Evolutionary conservation across 2,797 vertebrate species (phyloP).

Genomic region (Hipposideros larvatus): DNA sequence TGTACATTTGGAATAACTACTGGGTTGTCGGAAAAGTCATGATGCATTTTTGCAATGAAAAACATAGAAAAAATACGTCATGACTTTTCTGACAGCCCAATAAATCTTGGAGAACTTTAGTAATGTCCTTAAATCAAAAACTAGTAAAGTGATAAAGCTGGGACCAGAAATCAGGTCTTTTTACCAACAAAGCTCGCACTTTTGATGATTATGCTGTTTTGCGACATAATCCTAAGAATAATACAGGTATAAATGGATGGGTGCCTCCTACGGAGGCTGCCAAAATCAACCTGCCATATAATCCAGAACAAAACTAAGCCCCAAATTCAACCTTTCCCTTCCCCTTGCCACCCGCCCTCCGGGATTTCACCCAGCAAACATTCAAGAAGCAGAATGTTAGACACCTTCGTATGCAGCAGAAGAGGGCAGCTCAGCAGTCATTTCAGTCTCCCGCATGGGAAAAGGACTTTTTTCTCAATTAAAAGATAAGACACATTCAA

Average conservation of each 20-base stretch:
- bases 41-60: too few species aligned
- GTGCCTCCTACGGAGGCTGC: neutral
- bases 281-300: conserved; percentile 28
- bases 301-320: conserved; percentile 57
- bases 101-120: neutral
- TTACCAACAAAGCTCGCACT: neutral
- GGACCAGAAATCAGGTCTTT: neutral
- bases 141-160: neutral
- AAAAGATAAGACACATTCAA: conserved; percentile 89
- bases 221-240: conserved; percentile 39
- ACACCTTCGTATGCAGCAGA: conserved; percentile 64
- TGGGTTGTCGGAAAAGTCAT: too few species aligned
- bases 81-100: too few species aligned
- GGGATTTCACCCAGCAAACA: conserved; percentile 2
- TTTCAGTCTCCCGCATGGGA: conserved; percentile 66
- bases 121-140: neutral
- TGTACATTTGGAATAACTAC: neutral
- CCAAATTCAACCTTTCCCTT: neutral
- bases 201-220: conserved; percentile 40
- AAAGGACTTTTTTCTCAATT: conserved; percentile 84
- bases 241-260: neutral
- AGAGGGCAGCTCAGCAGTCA: conserved; percentile 55
- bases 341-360: neutral
- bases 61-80: too few species aligned
- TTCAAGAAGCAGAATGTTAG: neutral